These are phyloP conservation scores for Siniperca chuatsi DNA, from an alignment of 2,113 vertebrate genomes.

Conservation along the genomic window DNA sequence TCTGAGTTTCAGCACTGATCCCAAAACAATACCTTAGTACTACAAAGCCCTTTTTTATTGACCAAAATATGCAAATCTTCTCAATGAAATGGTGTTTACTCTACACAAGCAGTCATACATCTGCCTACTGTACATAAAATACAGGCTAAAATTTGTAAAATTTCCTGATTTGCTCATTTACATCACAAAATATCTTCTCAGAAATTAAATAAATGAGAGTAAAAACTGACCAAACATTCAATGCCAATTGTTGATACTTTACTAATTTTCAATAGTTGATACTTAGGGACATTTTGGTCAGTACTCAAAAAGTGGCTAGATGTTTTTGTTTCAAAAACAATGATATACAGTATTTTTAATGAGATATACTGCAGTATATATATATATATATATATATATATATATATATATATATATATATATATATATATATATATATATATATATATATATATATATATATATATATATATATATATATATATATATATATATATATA, in stretches of 20 bases:
- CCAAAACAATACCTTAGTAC: too few species aligned
- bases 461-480: neutral
- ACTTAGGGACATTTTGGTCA: neutral
- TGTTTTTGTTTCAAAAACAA: neutral
- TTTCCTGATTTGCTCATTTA: neutral
- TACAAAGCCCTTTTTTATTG: neutral
- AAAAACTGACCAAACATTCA: neutral
- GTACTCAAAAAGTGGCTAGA: too few species aligned
- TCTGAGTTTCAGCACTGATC: too few species aligned
- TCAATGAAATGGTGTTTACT: neutral
- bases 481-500: neutral
- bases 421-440: neutral
- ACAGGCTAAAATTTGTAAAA: neutral
- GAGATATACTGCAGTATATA: neutral
- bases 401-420: too few species aligned
- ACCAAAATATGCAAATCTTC: neutral
- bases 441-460: neutral
- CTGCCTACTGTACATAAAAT: neutral
- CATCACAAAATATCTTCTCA: neutral
- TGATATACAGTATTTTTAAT: neutral
- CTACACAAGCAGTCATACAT: neutral
- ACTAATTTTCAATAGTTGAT: neutral
- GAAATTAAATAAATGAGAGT: neutral
- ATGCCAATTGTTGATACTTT: neutral
- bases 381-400: too few species aligned